These are phyloP conservation scores for Tauraco hartlaubi DNA, from an alignment of 2,797 vertebrate species.

Conservation along the genomic window DNA sequence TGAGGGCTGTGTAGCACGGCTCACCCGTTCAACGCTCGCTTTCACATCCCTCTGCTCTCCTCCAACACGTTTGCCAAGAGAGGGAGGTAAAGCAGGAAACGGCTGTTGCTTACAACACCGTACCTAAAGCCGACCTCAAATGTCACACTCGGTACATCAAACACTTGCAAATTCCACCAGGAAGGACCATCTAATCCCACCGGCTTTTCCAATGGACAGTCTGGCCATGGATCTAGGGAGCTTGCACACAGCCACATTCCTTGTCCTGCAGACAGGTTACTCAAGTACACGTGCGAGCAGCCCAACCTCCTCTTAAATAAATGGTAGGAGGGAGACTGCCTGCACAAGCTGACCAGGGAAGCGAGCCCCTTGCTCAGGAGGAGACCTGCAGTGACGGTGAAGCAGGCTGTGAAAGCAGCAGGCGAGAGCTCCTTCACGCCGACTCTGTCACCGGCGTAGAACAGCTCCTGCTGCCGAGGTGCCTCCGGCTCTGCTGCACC, in stretches of 20 bases:
- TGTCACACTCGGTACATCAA: not conserved
- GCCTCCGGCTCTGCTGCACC: not conserved
- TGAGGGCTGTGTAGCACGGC: not conserved
- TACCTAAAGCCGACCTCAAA: not conserved
- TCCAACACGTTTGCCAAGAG: not conserved
- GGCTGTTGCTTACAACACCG: not conserved
- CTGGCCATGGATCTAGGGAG: not conserved
- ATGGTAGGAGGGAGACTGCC: not conserved
- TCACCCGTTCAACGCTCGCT: not conserved
- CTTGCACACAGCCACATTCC: not conserved
- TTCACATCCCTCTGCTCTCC: not conserved
- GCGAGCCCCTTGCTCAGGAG: not conserved
- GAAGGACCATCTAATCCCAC: not conserved
- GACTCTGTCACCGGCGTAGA: not conserved
- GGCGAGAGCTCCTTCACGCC: not conserved
- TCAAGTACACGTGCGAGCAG: not conserved
- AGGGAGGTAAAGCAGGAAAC: not conserved
- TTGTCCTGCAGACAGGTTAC: not conserved
- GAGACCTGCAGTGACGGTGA: not conserved
- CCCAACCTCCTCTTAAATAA: not conserved
- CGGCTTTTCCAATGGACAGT: not conserved
- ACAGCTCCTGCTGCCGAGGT: not conserved
- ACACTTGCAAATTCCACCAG: not conserved
- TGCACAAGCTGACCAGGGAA: not conserved
- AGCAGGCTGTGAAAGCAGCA: not conserved